Base-by-base conservation (phyloP, 1,140 invertebrate species). In the Solenopsis invicta region DNA sequence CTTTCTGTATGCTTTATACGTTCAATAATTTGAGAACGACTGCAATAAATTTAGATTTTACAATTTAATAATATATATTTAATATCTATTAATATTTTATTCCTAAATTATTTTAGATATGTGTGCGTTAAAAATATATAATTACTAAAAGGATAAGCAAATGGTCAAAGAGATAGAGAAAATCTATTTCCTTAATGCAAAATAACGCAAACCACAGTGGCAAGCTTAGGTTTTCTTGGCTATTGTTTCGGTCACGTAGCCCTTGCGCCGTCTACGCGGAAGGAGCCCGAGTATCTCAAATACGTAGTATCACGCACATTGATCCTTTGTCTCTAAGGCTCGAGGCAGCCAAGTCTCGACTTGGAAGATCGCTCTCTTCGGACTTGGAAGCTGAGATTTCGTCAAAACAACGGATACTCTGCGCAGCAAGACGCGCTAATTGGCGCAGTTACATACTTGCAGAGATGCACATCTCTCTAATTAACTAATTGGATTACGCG, bases 171-270 rank as follows among this genome's bases (percentile, higher is more conserved):
- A 34, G 52, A 56, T 48, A 34, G 66, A 54, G 37, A 41, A 66
- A 8, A n/a, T 41, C 4, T 41, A 21, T 21, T 59, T 24, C 4
- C 21, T 21, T n/a, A 45, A 85, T 59, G 52, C 72, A 54, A 69
- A 85, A 81, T 80, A 90, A 88, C 69, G 29, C 37, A 56, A 50
- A 21, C 24, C 45, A 10, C 52, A 50, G 0, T 52, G 61, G 61
- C 72, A 54, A 6, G 37, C 62, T 18, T 5, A 16, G 12, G 4
- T 4, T 74, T 18, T 37, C n/a, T 21, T 45, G 62, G 29, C 10
- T 37, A 87, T 91, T 90, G 89, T 91, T 91, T 91, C 59, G 75
- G 89, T 90, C 90, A 91, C 87, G 87, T 88, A 91, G 72, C 41
- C 56, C 62, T 74, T 50, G 37, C n/a, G 4, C 56, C 61, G 8